Evolutionary conservation across 2,888 invertebrate genomes (phyloP), one percentile per base, ranked within the genome.

Genomic region (Muscina levida): DNA sequence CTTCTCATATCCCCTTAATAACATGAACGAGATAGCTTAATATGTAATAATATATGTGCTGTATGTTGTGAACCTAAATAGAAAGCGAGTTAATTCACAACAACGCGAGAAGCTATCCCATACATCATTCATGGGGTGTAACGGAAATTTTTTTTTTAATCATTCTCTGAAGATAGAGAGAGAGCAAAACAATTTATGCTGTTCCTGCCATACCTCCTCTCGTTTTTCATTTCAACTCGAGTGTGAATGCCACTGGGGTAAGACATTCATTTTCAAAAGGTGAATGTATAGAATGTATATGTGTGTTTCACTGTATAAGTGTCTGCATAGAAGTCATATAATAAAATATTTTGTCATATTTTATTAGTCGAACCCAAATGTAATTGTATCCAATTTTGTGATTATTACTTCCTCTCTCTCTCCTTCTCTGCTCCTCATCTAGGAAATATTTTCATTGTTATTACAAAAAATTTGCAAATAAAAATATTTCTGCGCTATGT

Each of bases 261-360:
- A 3, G 42, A 62, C 62, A 39, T 42, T 22, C 15, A 22, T 13
- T 62, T 42, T 39, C 22, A 8, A 22, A 62, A 62, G 62, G 62
- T 62, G 22, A 62, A 62, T 62, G 22, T 11, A 17, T 37, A 62
- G n/a, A n/a, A 37, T 42, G 42, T 39, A 22, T 42, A 0, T 53
- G 22, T 24, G 53, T 53, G 22, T 51, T 17, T 24, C 24, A 31
- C 2, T 17, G 57, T 15, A 15, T n/a, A n/a, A 31, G 39, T 59
- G 15, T 31, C 22, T 51, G 19, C 68, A 68, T 59, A 44, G 62
- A 70, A 67, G 42, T 48, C 68, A 24, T 53, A 70, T 74, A 78
- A 78, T 76, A 78, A 81, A 74, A 83, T 81, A 81, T 83, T 76
- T 77, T 77, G 81, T 75, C 76, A 81, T 77, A 81, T 81, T 59